Evolutionary conservation across 2,888 invertebrate genomes (phyloP).

Genomic region (Heliconius hortense): DNA sequence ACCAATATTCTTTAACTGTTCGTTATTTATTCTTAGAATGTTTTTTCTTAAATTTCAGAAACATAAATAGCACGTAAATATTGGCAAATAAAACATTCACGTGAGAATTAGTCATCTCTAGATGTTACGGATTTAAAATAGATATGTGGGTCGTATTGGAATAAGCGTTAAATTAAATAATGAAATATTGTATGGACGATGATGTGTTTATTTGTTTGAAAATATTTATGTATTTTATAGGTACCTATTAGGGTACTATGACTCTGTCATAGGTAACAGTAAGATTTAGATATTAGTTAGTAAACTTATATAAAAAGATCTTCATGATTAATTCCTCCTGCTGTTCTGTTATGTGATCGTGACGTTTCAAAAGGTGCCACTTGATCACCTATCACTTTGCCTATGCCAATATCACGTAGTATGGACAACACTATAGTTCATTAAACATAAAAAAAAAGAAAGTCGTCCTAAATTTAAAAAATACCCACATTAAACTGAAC

Average conservation of each 20-base stretch:
- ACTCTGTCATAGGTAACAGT: not conserved
- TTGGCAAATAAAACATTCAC: slow-evolving; percentile 11
- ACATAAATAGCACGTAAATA: slow-evolving; percentile 21
- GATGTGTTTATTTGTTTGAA: not conserved
- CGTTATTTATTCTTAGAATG: not conserved
- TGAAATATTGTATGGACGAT: slow-evolving; percentile 3
- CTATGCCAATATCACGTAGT: not conserved
- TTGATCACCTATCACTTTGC: too few relatives aligned
- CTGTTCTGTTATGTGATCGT: not conserved
- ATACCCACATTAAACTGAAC: not conserved
- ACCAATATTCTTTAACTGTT: not conserved
- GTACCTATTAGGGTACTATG: not conserved
- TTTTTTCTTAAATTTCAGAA: slow-evolving; percentile 1
- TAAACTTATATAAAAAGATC: too few relatives aligned
- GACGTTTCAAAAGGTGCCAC: too few relatives aligned
- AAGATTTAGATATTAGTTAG: too few relatives aligned
- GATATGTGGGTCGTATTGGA: slow-evolving; percentile 23
- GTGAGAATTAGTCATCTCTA: slow-evolving; percentile 18
- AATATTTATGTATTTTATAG: not conserved
- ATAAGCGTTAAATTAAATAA: slow-evolving; percentile 16
- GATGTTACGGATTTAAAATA: slow-evolving; percentile 19
- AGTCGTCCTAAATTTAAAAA: too few relatives aligned
- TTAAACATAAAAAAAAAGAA: not conserved
- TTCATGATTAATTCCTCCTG: not conserved
- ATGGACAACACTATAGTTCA: not conserved